Conservation (phyloP, 2,888 invertebrate species). For the Cheilosia pagana region DNA sequence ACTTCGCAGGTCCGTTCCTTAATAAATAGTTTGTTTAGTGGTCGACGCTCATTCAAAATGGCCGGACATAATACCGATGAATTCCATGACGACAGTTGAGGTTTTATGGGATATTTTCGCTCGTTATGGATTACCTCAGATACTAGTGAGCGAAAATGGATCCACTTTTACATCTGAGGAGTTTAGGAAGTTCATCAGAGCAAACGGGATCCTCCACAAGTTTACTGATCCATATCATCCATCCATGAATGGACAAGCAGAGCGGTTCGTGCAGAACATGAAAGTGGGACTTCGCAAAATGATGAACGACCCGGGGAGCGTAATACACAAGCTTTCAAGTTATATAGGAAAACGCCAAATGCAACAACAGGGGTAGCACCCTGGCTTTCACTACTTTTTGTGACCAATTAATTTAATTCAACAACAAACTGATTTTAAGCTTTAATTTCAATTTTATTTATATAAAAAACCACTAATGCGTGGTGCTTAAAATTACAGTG, state of each 20-base stretch:
- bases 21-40: conserved; percentile 33
- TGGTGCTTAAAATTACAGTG: no score
- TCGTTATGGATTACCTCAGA: no score
- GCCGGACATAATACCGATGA: no score
- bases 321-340: conserved; percentile 18
- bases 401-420: no score
- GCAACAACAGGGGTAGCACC: conserved; percentile 40
- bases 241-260: conserved; percentile 75
- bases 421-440: no score
- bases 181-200: neutral
- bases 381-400: no score
- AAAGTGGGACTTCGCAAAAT: conserved; percentile 52
- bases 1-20: conserved; percentile 32
- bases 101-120: neutral
- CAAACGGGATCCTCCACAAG: conserved; percentile 6
- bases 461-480: no score
- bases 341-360: conserved; percentile 44
- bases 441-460: no score
- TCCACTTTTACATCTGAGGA: no score
- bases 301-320: neutral
- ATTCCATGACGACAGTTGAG: no score
- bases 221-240: conserved; percentile 36
- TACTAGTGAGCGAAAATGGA: no score
- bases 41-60: no score
- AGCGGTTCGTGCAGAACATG: conserved; percentile 74